A percentile compares a stretch with the other conserved stretches of the same genome.
These are phyloP conservation scores for Acanthurus leucopareius DNA, from an alignment of 2,797 vertebrate genomes.

Conservation along the genomic window DNA sequence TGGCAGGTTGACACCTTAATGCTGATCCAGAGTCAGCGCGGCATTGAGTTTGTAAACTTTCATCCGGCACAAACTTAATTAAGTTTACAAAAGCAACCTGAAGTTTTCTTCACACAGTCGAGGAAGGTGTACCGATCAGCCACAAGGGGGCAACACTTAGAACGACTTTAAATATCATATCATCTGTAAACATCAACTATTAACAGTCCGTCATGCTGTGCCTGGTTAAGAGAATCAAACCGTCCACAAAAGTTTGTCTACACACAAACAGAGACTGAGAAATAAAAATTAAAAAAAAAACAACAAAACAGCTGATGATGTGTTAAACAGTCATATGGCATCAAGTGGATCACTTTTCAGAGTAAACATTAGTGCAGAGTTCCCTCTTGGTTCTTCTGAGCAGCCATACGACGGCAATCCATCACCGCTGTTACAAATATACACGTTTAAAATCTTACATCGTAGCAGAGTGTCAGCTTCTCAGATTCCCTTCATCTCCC, in stretches of 20 bases:
- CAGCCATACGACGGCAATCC: slow-evolving; percentile 34
- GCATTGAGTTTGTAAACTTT: not conserved
- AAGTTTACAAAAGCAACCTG: not conserved
- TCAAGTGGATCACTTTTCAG: slow-evolving; percentile 39
- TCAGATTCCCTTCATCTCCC: slow-evolving; percentile 56
- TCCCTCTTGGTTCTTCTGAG: slow-evolving; percentile 25
- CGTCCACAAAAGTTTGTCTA: slow-evolving; percentile 32
- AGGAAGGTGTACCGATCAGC: slow-evolving; percentile 1
- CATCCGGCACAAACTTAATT: not conserved
- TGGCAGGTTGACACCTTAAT: not conserved
- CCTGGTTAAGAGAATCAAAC: slow-evolving; percentile 47
- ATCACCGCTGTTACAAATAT: slow-evolving; percentile 36
- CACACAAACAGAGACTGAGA: slow-evolving; percentile 41
- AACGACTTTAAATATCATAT: slow-evolving; percentile 40
- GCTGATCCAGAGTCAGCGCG: slow-evolving; percentile 4
- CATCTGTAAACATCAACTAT: slow-evolving; percentile 49
- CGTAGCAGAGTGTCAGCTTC: slow-evolving; percentile 33
- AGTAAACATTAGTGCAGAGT: slow-evolving; percentile 49
- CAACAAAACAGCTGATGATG: slow-evolving; percentile 23
- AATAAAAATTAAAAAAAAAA: slow-evolving; percentile 15
- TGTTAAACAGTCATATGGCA: slow-evolving; percentile 34
- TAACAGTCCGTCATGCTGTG: slow-evolving; percentile 41
- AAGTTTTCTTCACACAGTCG: not conserved
- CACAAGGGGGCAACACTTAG: slow-evolving; percentile 2
- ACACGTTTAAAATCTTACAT: slow-evolving; percentile 50